These are phyloP conservation scores for Ochropacha duplaris DNA, from an alignment of 2,888 invertebrate genomes.

Conservation along the genomic window DNA sequence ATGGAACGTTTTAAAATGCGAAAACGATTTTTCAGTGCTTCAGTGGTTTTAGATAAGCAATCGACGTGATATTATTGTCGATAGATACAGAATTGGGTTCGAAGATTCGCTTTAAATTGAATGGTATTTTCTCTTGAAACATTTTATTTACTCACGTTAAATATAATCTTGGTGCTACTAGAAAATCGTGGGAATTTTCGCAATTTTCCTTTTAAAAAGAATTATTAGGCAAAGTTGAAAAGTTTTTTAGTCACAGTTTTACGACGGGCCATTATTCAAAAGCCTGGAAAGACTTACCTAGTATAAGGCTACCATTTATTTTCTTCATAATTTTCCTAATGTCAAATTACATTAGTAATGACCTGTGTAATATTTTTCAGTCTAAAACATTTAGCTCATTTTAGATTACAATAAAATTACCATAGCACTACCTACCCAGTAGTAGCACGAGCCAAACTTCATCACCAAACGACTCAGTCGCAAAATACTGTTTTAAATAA, in stretches of 20 bases:
- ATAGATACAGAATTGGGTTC: not conserved
- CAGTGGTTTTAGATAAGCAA: not conserved
- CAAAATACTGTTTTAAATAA: not conserved
- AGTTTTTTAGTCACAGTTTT: constrained; percentile 16
- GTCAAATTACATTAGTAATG: not conserved
- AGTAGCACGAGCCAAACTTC: too few relatives aligned
- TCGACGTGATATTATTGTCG: not conserved
- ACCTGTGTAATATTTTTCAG: not conserved
- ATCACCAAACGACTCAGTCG: too few relatives aligned
- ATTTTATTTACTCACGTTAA: not conserved
- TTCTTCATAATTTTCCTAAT: not conserved
- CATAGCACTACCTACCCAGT: too few relatives aligned
- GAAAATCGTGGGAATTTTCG: constrained; percentile 9
- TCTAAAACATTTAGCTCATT: not conserved
- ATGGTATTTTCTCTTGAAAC: not conserved
- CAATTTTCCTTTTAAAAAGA: constrained; percentile 7
- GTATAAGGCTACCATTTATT: not conserved
- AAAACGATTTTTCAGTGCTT: not conserved
- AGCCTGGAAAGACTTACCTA: constrained; percentile 18
- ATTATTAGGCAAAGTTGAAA: constrained; percentile 13
- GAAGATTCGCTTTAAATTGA: not conserved
- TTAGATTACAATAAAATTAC: not conserved
- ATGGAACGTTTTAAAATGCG: not conserved
- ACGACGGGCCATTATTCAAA: constrained; percentile 28
- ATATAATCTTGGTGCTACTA: not conserved